Evolutionary conservation across 1,140 invertebrate genomes (phyloP).

Genomic region (Planococcus citri): DNA sequence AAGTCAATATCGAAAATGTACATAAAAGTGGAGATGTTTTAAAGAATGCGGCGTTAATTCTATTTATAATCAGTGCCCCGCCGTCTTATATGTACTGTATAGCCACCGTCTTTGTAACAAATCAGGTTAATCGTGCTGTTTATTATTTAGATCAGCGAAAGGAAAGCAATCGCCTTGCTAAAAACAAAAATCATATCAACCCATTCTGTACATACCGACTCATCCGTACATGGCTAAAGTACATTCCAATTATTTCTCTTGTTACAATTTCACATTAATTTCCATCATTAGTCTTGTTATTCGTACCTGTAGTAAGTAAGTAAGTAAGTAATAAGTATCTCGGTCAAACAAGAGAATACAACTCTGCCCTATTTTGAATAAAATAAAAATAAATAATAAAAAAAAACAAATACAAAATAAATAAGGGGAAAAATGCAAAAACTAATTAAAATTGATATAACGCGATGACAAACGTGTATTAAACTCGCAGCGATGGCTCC

Average conservation of each 20-base stretch:
- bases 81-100: no score
- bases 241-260: constrained; percentile 14
- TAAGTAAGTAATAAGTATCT: no score
- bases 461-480: not conserved
- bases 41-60: not conserved
- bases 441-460: not conserved
- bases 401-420: no score
- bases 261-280: constrained; percentile 1
- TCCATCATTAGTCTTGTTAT: constrained; percentile 11
- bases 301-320: no score
- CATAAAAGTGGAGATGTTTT: not conserved
- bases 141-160: constrained; percentile 16
- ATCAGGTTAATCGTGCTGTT: constrained; percentile 12
- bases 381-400: not conserved
- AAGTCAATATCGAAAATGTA: not conserved
- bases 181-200: constrained; percentile 12
- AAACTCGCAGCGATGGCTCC: no score
- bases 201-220: not conserved
- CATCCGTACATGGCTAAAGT: constrained; percentile 3
- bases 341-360: not conserved
- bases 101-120: not conserved
- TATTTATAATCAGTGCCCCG: not conserved
- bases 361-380: not conserved
- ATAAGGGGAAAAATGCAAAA: not conserved
- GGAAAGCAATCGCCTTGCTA: constrained; percentile 10